phyloP scores from a whole-genome alignment of 2,888 invertebrate species.

The Ctena decussata region DNA sequence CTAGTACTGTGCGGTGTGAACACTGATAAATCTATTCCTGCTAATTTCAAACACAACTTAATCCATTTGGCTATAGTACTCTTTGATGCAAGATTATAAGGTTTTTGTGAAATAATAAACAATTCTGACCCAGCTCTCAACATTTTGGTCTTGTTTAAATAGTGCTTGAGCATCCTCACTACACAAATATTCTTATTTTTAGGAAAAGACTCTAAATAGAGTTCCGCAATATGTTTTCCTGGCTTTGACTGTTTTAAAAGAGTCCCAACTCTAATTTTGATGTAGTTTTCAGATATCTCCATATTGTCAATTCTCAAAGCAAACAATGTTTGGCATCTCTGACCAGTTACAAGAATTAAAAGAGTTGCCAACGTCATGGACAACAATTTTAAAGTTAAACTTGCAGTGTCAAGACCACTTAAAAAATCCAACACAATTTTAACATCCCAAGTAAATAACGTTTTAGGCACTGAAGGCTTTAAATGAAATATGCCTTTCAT shows the following conservation, averaged over 20 bases:
- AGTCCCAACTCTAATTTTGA: background rate
- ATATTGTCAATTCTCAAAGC: background rate
- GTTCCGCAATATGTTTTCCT: background rate
- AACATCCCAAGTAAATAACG: background rate
- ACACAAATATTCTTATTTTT: background rate
- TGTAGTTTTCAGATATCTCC: background rate
- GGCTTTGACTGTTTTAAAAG: background rate
- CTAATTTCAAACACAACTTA: background rate
- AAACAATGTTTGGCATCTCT: background rate
- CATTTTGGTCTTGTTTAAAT: background rate
- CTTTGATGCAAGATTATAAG: background rate
- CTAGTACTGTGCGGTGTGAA: too few relatives aligned
- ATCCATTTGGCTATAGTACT: conserved; percentile 16
- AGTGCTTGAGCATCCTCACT: background rate
- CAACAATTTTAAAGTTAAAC: background rate
- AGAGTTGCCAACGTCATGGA: background rate
- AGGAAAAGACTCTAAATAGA: background rate
- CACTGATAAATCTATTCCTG: conserved; percentile 20
- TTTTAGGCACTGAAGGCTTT: conserved; percentile 35
- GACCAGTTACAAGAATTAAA: background rate
- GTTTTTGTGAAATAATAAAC: background rate
- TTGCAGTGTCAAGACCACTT: background rate
- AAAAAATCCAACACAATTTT: background rate
- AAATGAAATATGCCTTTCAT: conserved; percentile 35
- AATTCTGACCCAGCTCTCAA: background rate